Evolutionary conservation across 2,797 vertebrate genomes (phyloP).

Genomic region (Coluber constrictor): DNA sequence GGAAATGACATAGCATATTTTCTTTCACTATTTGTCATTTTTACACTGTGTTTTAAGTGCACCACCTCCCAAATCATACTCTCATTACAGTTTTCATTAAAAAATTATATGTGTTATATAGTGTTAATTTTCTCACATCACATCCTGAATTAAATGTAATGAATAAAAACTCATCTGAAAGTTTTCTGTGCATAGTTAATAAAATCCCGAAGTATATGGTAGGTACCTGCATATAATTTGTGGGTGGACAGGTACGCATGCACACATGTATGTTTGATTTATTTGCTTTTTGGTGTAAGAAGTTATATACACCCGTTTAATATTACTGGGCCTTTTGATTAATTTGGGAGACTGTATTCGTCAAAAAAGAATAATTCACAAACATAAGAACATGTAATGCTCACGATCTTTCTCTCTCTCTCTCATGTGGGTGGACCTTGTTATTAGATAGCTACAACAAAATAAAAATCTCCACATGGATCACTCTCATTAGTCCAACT

Average conservation of each 20-base stretch:
- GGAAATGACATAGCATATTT: constrained; percentile 26
- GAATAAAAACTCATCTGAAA: neutral
- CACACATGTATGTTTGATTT: neutral
- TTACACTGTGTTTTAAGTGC: constrained; percentile 30
- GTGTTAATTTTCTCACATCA: constrained; percentile 3
- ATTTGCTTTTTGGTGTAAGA: neutral
- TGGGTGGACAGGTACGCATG: neutral
- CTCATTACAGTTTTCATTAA: neutral
- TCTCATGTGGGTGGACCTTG: neutral
- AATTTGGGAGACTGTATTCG: neutral
- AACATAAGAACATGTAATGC: neutral
- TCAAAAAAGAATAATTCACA: neutral
- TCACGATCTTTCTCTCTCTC: neutral
- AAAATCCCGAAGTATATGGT: neutral
- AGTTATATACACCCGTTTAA: neutral
- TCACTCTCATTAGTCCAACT: neutral
- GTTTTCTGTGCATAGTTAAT: neutral
- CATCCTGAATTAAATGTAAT: neutral
- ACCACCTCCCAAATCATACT: neutral
- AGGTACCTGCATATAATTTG: neutral
- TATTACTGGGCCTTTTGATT: neutral
- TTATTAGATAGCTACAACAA: neutral
- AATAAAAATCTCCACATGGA: neutral
- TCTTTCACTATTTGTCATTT: constrained; percentile 53
- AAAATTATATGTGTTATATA: neutral